Percentiles rank a stretch among this genome's conserved stretches.
phyloP scores from a whole-genome alignment of 2,113 vertebrate genomes.

The Copsychus sechellarum region DNA sequence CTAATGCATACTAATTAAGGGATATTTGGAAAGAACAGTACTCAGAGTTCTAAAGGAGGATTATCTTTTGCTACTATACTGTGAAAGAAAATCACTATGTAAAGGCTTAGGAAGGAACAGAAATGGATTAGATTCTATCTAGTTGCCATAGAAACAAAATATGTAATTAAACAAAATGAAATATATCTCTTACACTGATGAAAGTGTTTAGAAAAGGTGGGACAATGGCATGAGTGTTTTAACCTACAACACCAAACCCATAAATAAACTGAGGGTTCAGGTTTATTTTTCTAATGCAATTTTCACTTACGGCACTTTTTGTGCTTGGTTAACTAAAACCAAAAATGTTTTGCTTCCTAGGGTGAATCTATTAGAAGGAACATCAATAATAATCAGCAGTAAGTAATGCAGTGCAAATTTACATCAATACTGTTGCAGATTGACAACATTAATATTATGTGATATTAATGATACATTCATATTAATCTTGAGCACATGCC shows the following conservation, averaged over 20 bases:
- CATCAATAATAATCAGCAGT: not conserved
- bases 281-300: not conserved
- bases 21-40: constrained; percentile 58
- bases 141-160: constrained; percentile 74
- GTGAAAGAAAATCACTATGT: constrained; percentile 60
- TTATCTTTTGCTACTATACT: constrained; percentile 67
- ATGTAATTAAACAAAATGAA: constrained; percentile 71
- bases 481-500: not conserved
- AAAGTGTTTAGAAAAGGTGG: constrained; percentile 30
- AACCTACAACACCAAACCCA: not conserved
- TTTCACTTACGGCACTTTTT: not conserved
- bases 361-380: not conserved
- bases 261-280: not conserved
- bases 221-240: constrained; percentile 6
- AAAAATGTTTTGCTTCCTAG: not conserved
- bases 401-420: not conserved
- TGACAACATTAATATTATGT: not conserved
- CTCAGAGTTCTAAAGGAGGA: constrained; percentile 62
- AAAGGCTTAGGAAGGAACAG: constrained; percentile 68
- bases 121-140: constrained; percentile 52
- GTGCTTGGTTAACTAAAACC: not conserved
- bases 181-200: constrained; percentile 24
- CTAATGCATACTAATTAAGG: constrained; percentile 68
- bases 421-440: not conserved
- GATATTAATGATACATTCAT: not conserved